phyloP scores from a whole-genome alignment of 2,113 vertebrate species.

The Bagarius yarrelli region DNA sequence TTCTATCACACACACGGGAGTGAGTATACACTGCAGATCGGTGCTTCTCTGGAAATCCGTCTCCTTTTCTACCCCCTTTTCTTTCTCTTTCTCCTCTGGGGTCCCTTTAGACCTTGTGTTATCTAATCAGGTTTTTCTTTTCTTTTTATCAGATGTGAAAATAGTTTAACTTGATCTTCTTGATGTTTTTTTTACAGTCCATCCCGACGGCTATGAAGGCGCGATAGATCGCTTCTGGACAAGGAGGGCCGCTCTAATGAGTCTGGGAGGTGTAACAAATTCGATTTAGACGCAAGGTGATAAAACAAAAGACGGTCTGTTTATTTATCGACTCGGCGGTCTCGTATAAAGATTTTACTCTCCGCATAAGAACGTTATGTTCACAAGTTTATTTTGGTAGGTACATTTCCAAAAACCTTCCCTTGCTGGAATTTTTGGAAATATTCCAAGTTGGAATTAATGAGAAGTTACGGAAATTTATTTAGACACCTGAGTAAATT shows the following conservation, averaged over 20 bases:
- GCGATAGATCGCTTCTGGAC: background rate
- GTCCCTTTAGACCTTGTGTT: background rate
- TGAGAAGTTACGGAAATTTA: too few species aligned
- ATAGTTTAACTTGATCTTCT: background rate
- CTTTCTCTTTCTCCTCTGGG: background rate
- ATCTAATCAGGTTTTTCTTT: background rate
- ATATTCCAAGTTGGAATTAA: too few species aligned
- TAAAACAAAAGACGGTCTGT: background rate
- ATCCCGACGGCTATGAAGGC: background rate
- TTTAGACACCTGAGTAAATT: too few species aligned
- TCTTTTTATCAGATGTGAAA: background rate
- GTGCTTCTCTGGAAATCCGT: background rate
- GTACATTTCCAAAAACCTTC: too few species aligned
- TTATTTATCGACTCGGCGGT: background rate
- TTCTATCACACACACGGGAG: constrained; percentile 35
- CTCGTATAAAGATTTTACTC: background rate
- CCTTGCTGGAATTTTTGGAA: too few species aligned
- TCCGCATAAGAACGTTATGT: too few species aligned
- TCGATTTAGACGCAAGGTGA: background rate
- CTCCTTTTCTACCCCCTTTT: background rate
- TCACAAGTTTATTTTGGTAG: too few species aligned
- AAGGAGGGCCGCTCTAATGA: background rate
- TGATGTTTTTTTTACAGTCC: background rate
- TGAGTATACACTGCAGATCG: constrained; percentile 25
- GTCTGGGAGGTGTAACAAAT: too few species aligned